These are phyloP conservation scores for Listronotus bonariensis DNA, from an alignment of 1,140 invertebrate genomes.

Conservation along the genomic window DNA sequence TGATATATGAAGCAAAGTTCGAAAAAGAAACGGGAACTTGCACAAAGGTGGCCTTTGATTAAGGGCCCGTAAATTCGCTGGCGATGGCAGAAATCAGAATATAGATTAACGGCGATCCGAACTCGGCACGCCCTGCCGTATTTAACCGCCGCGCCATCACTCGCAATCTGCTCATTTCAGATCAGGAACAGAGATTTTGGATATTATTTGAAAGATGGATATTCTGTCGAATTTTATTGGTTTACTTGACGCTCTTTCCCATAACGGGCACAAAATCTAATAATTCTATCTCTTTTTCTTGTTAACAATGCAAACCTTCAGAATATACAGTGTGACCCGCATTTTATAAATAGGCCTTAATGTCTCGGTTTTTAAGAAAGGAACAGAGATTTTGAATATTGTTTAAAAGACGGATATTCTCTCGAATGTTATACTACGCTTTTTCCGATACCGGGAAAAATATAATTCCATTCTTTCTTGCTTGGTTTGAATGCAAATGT, in stretches of 20 bases:
- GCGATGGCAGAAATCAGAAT: constrained; percentile 38
- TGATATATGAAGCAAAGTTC: constrained; percentile 31
- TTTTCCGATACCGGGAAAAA: too few relatives aligned
- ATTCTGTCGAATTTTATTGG: too few relatives aligned
- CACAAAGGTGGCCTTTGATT: constrained; percentile 38
- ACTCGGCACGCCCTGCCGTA: constrained; percentile 25
- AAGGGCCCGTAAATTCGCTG: constrained; percentile 35
- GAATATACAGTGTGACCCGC: too few relatives aligned
- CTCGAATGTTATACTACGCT: too few relatives aligned
- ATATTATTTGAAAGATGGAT: constrained; percentile 9
- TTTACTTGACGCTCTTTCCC: too few relatives aligned
- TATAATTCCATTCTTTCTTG: too few relatives aligned
- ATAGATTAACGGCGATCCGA: constrained; percentile 31
- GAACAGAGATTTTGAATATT: constrained; percentile 32
- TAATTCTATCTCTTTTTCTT: too few relatives aligned
- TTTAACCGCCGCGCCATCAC: constrained; percentile 28
- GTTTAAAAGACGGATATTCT: background rate
- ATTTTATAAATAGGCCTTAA: too few relatives aligned
- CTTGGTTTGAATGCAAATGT: too few relatives aligned
- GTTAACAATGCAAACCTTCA: too few relatives aligned
- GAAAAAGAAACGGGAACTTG: constrained; percentile 28
- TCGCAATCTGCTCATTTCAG: constrained; percentile 7
- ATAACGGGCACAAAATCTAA: too few relatives aligned
- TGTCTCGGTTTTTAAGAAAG: too few relatives aligned
- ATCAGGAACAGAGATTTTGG: constrained; percentile 33